phyloP scores from a whole-genome alignment of 1,140 invertebrate species.

The Euglossa dilemma region DNA sequence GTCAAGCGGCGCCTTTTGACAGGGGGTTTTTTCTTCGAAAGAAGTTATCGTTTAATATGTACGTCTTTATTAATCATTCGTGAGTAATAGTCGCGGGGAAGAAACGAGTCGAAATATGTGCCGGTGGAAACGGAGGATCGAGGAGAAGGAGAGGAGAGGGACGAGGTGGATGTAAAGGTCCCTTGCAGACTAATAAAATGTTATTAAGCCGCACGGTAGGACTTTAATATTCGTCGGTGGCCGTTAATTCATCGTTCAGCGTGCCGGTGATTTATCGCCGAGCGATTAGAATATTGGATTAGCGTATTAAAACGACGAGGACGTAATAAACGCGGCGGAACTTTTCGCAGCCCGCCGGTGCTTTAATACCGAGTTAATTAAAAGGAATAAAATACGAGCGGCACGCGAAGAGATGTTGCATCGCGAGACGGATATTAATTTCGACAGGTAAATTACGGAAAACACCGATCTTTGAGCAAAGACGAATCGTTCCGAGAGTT shows the following conservation, averaged over 20 bases:
- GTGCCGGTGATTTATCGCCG: constrained; percentile 21
- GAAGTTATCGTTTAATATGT: constrained; percentile 41
- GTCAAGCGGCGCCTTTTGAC: constrained; percentile 3
- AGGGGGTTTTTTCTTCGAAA: not conserved
- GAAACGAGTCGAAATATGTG: not conserved
- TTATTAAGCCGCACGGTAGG: constrained; percentile 14
- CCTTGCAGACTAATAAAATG: constrained; percentile 35
- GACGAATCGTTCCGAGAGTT: not conserved
- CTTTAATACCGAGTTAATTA: constrained; percentile 38
- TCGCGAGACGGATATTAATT: constrained; percentile 26
- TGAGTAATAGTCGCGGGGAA: constrained; percentile 18
- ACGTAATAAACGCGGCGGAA: constrained; percentile 14
- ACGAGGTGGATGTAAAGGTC: too few species aligned
- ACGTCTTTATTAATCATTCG: constrained; percentile 48
- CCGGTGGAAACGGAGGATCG: too few species aligned
- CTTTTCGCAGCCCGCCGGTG: not conserved
- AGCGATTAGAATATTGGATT: constrained; percentile 44
- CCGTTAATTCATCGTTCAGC: constrained; percentile 33
- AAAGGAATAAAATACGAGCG: constrained; percentile 35
- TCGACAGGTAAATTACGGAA: not conserved
- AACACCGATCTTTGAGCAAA: not conserved
- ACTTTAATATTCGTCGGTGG: constrained; percentile 36
- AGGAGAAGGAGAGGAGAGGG: too few species aligned
- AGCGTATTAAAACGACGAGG: constrained; percentile 20
- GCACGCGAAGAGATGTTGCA: not conserved